Base-by-base conservation (phyloP, 2,888 invertebrate species). In the Linnaemya vulpina region DNA sequence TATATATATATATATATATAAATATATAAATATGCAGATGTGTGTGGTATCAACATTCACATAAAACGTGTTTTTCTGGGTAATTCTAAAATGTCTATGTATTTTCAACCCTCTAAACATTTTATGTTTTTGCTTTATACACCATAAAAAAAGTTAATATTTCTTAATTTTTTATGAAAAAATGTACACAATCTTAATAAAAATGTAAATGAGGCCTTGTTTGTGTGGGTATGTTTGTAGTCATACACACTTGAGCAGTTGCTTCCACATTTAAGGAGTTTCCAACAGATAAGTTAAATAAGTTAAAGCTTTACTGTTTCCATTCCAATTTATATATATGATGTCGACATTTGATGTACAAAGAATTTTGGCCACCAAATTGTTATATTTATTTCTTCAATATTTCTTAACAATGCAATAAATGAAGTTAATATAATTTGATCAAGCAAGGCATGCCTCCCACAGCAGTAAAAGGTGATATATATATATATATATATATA, bases 121-220 rank as follows among this genome's bases (percentile, higher is more conserved):
- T 30, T 49, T 46, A 2, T 22, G 3, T 49, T 65, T 35, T 58
- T 43, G 11, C 35, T 73, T 71, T 30, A 5, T 40, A 70, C 53
- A 40, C n/a, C 25, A 40, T 40, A 43, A 25, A 71, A 58, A 73
- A 62, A n/a, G n/a, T 2, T 5, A 22, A 51, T 51, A 51, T 75
- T 53, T 63, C 74, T 74, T 75, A 30, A 51, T 38, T 53, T 75
- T 63, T 63, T 51, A 25, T 49, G 9, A 13, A 46, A 55, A 43
- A 73, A 73, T 20, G 13, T 49, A 30, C 20, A 73, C 46, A 60
- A 60, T 73, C 51, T 63, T 63, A 38, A 63, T 74, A 51, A 63
- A 73, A 73, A 20, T 20, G 17, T 35, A n/a, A 70, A 43, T 51
- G 11, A 35, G 9, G n/a, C n/a, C n/a, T n/a, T n/a, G n/a, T n/a